Base-by-base conservation (phyloP, 2,113 vertebrate genomes). In the Egretta garzetta region DNA sequence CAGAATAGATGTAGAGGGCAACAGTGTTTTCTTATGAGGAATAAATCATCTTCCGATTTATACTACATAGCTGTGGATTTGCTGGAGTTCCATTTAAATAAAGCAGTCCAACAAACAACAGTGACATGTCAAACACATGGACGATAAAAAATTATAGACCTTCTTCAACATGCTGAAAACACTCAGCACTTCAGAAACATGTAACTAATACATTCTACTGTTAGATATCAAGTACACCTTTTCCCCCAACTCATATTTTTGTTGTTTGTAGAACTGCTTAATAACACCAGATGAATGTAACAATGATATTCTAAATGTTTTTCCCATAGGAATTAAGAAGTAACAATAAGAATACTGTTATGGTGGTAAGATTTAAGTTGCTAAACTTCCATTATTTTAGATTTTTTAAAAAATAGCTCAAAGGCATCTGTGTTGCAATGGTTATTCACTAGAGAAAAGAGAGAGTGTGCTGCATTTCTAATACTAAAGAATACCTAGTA, bases 1-100 rank as follows among this genome's bases (percentile, higher is more conserved):
- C 71, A 95, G 87, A 96, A 91, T 55, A 93, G 58, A 93, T 84
- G 17, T 55, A 90, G 93, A 85, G 52, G 73, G 37, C 41, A 95
- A 96, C 91, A 55, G 17, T 88, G 17, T 85, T 96, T 81, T 79
- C 39, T 81, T 91, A 93, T 75, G 67, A 95, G 74, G 97, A 95
- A 90, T 80, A 97, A 97, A 73, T 95, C 64, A 79, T 82, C 30
- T 95, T 96, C 89, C 85, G 85, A 77, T 45, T 93, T 94, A 88
- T 86, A 64, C 68, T 92, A 86, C 70, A 81, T 86, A 94, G 50
- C 6, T 58, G 27, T 4, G 19, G 49, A 92, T 50, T 68, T 94
- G 55, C 24, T 22, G 10, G 62, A 96, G 30, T 91, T 49, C 26
- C 8, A 5, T 81, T 95, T 91, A 84, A 95, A 85, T 89, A 95